Conservation (phyloP, 2,888 invertebrate species). For the Acanthococcus lagerstroemiae region DNA sequence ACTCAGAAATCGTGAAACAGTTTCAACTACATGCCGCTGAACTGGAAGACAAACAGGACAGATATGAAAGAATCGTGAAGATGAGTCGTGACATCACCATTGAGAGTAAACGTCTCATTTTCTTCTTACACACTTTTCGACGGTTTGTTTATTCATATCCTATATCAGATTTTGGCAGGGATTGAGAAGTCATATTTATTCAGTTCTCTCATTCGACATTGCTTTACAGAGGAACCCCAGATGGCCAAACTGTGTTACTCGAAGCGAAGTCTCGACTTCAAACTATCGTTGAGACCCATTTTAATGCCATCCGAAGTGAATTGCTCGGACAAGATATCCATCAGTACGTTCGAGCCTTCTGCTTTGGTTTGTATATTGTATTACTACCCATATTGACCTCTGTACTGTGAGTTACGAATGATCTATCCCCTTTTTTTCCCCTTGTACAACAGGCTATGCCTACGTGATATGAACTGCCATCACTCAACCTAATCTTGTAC, state of each 20-base stretch:
- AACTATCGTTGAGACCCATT: conserved; percentile 51
- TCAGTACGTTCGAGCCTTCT: conserved; percentile 57
- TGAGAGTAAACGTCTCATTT: conserved; percentile 82
- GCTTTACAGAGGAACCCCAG: conserved; percentile 36
- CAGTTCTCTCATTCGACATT: neutral
- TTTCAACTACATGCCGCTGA: conserved; percentile 55
- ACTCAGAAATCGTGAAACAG: conserved; percentile 47
- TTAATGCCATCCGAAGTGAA: conserved; percentile 62
- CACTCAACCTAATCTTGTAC: too few relatives aligned
- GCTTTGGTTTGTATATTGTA: conserved; percentile 43
- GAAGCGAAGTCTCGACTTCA: conserved; percentile 59
- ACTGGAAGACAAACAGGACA: conserved; percentile 69
- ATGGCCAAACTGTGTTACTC: conserved; percentile 47
- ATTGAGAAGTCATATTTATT: neutral
- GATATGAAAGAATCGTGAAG: conserved; percentile 72
- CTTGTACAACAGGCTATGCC: too few relatives aligned
- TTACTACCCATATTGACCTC: too few relatives aligned
- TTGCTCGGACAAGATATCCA: conserved; percentile 60
- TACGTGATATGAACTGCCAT: too few relatives aligned
- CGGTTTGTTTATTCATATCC: conserved; percentile 42
- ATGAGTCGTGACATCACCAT: conserved; percentile 73
- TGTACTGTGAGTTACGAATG: too few relatives aligned
- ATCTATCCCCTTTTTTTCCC: too few relatives aligned
- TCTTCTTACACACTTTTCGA: conserved; percentile 65
- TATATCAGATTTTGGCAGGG: neutral